These are phyloP conservation scores for Rachycentron canadum DNA, from an alignment of 2,797 vertebrate genomes.

Conservation along the genomic window DNA sequence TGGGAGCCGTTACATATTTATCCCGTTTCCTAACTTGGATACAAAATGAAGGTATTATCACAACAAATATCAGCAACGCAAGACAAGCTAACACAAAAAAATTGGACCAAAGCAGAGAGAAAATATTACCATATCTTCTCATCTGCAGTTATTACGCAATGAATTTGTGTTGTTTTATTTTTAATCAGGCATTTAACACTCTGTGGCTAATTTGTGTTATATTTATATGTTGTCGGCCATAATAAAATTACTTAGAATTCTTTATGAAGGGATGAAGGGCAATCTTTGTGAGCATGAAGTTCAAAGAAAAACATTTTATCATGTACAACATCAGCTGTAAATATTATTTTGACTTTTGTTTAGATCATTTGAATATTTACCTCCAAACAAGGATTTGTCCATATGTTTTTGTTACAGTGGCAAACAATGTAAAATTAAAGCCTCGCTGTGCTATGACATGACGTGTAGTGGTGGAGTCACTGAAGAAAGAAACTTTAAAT, in stretches of 20 bases:
- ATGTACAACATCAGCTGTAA: constrained; percentile 2
- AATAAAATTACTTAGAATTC: constrained; percentile 7
- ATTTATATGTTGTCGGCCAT: constrained; percentile 12
- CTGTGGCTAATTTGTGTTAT: constrained; percentile 1
- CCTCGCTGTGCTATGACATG: neutral
- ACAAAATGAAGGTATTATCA: neutral
- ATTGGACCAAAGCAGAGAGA: neutral
- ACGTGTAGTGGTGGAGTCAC: constrained; percentile 7
- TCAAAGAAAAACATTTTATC: constrained; percentile 8
- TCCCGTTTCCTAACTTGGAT: constrained; percentile 1
- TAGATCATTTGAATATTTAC: neutral
- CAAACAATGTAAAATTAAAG: constrained; percentile 1
- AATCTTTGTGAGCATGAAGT: neutral
- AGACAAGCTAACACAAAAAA: neutral
- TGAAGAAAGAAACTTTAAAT: neutral
- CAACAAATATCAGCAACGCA: neutral
- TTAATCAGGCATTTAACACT: neutral
- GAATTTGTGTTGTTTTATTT: neutral
- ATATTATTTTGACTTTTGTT: constrained; percentile 1
- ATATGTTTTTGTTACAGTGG: neutral
- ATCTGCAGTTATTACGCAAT: neutral
- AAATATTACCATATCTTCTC: neutral
- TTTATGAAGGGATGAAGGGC: constrained; percentile 17
- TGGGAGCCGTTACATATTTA: constrained; percentile 21
- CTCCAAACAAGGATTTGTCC: neutral